Evolutionary conservation across 1,140 invertebrate species (phyloP).

Genomic region (Trichoplusia ni): DNA sequence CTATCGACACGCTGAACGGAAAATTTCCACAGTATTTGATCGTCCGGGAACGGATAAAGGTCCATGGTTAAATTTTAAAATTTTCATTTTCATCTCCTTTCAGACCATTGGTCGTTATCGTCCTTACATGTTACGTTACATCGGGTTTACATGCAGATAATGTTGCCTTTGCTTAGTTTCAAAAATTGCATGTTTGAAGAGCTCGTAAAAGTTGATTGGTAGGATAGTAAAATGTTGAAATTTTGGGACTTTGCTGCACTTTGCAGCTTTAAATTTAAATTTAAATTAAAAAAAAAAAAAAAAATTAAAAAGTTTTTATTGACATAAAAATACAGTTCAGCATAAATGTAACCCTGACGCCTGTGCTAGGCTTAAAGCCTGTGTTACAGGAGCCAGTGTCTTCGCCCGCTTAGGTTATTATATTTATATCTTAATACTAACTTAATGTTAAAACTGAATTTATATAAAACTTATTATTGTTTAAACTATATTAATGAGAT

Average conservation of each 20-base stretch:
- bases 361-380: too few relatives aligned
- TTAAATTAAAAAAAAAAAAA: too few relatives aligned
- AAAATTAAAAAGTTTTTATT: too few relatives aligned
- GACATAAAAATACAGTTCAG: too few relatives aligned
- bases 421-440: too few relatives aligned
- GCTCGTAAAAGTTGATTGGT: slow-evolving; percentile 1
- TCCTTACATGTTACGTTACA: not conserved
- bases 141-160: not conserved
- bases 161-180: not conserved
- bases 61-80: slow-evolving; percentile 28
- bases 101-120: not conserved
- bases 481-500: too few relatives aligned
- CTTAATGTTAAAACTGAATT: too few relatives aligned
- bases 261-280: not conserved
- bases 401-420: too few relatives aligned
- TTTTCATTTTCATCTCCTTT: slow-evolving; percentile 28
- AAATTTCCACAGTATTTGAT: slow-evolving; percentile 37
- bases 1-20: slow-evolving; percentile 33
- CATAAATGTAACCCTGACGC: too few relatives aligned
- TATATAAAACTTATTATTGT: too few relatives aligned
- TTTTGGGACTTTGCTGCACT: not conserved
- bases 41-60: slow-evolving; percentile 24
- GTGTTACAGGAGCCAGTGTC: too few relatives aligned
- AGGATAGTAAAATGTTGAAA: too few relatives aligned
- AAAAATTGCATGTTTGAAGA: not conserved